Evolutionary conservation across 2,113 vertebrate species (phyloP).

Genomic region (Alligator mississippiensis): DNA sequence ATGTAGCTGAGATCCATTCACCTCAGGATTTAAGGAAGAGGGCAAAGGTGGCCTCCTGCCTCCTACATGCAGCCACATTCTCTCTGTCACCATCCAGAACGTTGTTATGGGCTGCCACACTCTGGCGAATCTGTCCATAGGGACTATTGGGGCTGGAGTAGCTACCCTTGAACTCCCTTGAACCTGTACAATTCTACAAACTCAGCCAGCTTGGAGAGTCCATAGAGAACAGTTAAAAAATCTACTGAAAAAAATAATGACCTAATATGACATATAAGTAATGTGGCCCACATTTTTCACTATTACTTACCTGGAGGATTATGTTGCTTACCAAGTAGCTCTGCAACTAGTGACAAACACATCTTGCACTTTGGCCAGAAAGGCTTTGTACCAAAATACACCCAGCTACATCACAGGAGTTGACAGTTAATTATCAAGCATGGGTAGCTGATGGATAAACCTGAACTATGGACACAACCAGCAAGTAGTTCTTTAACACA

Average conservation of each 20-base stretch:
- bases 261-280: neutral
- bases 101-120: fast-evolving
- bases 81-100: neutral
- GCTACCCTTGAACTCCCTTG: no score
- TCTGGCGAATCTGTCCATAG: neutral
- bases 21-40: neutral
- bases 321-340: neutral
- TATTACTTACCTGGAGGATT: neutral
- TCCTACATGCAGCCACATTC: neutral
- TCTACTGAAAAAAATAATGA: neutral
- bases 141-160: no score
- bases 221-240: neutral
- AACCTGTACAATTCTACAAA: neutral
- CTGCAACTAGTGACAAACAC: neutral
- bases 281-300: neutral
- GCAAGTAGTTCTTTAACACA: neutral
- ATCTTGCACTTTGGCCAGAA: neutral
- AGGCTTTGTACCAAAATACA: neutral
- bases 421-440: neutral
- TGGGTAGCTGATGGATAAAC: neutral
- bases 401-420: neutral
- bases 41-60: neutral
- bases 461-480: neutral
- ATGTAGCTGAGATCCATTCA: neutral
- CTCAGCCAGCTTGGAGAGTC: neutral